Base-by-base conservation (phyloP, 2,888 invertebrate genomes). In the Holacanthella duospinosa region DNA sequence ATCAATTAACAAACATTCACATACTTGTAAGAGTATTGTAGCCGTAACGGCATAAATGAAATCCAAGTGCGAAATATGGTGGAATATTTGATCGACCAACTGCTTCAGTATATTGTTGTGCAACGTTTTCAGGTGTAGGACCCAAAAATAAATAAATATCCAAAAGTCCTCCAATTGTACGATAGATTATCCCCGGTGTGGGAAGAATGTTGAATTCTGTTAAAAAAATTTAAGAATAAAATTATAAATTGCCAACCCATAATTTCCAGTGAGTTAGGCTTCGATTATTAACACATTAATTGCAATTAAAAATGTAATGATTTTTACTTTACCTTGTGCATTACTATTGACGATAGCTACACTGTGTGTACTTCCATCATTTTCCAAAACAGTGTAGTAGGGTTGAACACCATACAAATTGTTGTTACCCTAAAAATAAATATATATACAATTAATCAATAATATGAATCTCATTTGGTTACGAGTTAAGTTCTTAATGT, bases 41-140 rank as follows among this genome's bases (percentile, higher is more conserved):
- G 21, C 86, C 85, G 75, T 77, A 85, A 36, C 64, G 83, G 81
- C 89, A 88, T 28, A 92, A 78, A 77, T 93, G 93, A 77, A 90
- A 93, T 1, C 93, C 93, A 0, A 93, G 81, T 0, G 86, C 80
- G 93, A 93, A 93, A 75, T 88, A 89, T 0, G 92, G 90, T 1
- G 92, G 92, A 82, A 93, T 81, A 74, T 83, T 83, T 0, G 91
- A 88, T 63, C 82, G 79, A 0, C 91, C 91, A 2, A 92, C 81
- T 9, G 70, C 74, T 64, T 81, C 81, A 0, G 85, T 82, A 74
- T 87, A 88, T 75, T 88, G 87, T 25, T 79, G 75, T 0, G 84
- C 77, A 12, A 87, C 87, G 24, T 84, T 82, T 19, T 78, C 75
- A 0, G 93, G 89, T 0, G 83, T 79, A 0, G 89, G 88, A 0